These are phyloP conservation scores for Perca schrenkii DNA, from an alignment of 2,113 vertebrate genomes.

Conservation along the genomic window DNA sequence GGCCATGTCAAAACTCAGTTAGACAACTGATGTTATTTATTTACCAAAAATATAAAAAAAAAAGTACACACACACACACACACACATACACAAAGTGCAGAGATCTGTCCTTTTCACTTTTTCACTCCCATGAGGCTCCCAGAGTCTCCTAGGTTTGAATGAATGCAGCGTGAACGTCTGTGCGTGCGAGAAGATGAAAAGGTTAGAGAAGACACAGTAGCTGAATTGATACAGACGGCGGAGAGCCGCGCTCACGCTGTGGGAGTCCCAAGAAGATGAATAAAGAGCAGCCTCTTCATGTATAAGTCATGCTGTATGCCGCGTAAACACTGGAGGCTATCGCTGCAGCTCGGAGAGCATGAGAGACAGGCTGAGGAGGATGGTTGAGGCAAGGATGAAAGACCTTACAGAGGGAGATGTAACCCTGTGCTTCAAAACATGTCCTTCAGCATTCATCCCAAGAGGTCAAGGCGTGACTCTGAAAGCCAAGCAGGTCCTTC, in stretches of 20 bases:
- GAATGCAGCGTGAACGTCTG: slow-evolving; percentile 27
- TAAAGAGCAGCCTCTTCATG: slow-evolving; percentile 75
- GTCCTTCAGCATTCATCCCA: slow-evolving; percentile 61
- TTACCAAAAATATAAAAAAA: not conserved
- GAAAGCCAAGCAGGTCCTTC: slow-evolving; percentile 44
- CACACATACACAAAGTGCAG: not conserved
- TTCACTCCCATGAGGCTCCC: slow-evolving; percentile 30
- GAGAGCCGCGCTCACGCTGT: slow-evolving; percentile 31
- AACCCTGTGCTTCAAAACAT: slow-evolving; percentile 66
- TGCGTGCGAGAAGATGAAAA: slow-evolving; percentile 56
- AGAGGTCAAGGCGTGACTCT: slow-evolving; percentile 54
- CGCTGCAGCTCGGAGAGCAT: slow-evolving; percentile 48
- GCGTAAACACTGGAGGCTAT: slow-evolving; percentile 71
- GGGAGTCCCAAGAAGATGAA: slow-evolving; percentile 68
- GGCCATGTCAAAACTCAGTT: not conserved
- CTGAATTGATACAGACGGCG: slow-evolving; percentile 52
- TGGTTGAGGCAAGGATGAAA: slow-evolving; percentile 55
- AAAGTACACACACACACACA: not conserved
- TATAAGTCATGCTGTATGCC: slow-evolving; percentile 75
- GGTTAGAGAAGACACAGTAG: slow-evolving; percentile 45
- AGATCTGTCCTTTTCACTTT: slow-evolving; percentile 29
- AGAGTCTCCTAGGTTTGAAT: slow-evolving; percentile 16
- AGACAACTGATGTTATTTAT: not conserved
- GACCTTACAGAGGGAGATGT: slow-evolving; percentile 59
- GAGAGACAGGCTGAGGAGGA: slow-evolving; percentile 52